These are phyloP conservation scores for Penaeus vannamei DNA, from an alignment of 1,140 invertebrate genomes.

Conservation along the genomic window DNA sequence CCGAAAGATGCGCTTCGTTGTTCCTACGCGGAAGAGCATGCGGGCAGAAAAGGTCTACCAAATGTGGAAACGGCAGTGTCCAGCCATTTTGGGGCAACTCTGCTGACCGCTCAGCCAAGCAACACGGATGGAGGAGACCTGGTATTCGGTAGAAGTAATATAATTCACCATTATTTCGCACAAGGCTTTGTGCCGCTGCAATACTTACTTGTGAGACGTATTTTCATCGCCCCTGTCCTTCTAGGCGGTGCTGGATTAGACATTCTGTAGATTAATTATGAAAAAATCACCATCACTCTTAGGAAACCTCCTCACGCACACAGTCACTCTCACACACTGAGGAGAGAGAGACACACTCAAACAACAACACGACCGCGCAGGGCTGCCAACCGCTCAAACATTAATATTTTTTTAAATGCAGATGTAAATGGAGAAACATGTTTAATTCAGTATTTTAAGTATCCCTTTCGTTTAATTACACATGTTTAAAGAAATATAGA, in stretches of 20 bases:
- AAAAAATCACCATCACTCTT: conserved; percentile 48
- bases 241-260: conserved; percentile 51
- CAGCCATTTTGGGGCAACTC: conserved; percentile 58
- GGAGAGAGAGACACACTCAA: neutral
- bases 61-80: conserved; percentile 18
- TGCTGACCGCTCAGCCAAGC: conserved; percentile 31
- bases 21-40: too few relatives aligned
- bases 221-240: conserved; percentile 55
- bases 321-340: conserved; percentile 45
- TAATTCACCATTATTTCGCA: too few relatives aligned
- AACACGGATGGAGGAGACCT: conserved; percentile 8
- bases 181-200: too few relatives aligned
- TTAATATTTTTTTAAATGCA: too few relatives aligned
- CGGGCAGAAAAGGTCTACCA: too few relatives aligned
- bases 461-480: too few relatives aligned
- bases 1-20: too few relatives aligned
- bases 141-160: neutral
- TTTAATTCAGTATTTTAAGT: too few relatives aligned
- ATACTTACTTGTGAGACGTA: conserved; percentile 59
- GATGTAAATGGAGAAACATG: too few relatives aligned
- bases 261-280: conserved; percentile 45
- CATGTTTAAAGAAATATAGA: too few relatives aligned
- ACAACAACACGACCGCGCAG: neutral
- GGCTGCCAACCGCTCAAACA: neutral
- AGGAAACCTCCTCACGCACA: conserved; percentile 9